These are phyloP conservation scores for Hiodon alosoides DNA, from an alignment of 2,113 vertebrate genomes.

Conservation along the genomic window DNA sequence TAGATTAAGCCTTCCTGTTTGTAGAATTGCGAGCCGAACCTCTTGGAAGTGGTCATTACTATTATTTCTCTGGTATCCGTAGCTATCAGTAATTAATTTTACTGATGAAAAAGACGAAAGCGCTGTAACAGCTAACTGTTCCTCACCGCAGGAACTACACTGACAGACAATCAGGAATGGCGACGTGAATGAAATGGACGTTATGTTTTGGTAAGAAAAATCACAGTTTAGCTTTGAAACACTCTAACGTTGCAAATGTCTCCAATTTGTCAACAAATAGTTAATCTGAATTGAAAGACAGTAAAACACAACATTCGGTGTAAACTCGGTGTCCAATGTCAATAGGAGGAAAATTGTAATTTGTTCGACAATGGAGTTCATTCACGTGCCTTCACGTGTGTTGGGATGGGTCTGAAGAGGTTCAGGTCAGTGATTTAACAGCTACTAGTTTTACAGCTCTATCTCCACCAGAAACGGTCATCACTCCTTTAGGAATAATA, in stretches of 20 bases:
- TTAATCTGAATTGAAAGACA: no score
- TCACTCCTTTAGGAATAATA: no score
- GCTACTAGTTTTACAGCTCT: not conserved
- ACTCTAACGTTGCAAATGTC: no score
- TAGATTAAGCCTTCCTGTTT: no score
- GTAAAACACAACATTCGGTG: no score
- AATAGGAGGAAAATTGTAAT: not conserved
- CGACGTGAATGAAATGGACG: not conserved
- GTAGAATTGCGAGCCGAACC: not conserved
- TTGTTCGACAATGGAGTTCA: conserved; percentile 1
- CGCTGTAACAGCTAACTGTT: not conserved
- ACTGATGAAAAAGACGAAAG: conserved; percentile 1
- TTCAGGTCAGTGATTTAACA: not conserved
- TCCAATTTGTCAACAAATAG: no score
- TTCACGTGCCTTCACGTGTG: not conserved
- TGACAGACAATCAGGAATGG: not conserved
- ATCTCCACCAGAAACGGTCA: not conserved
- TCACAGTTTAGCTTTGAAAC: not conserved
- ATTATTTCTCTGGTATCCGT: not conserved
- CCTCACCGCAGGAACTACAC: not conserved
- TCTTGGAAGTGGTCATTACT: not conserved
- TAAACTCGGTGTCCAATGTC: not conserved
- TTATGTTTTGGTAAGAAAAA: not conserved
- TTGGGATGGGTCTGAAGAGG: not conserved
- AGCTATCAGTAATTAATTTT: conserved; percentile 5